Evolutionary conservation across 1,140 invertebrate genomes (phyloP), one percentile per base, ranked within the genome.

Genomic region (Oreohelix idahoensis): DNA sequence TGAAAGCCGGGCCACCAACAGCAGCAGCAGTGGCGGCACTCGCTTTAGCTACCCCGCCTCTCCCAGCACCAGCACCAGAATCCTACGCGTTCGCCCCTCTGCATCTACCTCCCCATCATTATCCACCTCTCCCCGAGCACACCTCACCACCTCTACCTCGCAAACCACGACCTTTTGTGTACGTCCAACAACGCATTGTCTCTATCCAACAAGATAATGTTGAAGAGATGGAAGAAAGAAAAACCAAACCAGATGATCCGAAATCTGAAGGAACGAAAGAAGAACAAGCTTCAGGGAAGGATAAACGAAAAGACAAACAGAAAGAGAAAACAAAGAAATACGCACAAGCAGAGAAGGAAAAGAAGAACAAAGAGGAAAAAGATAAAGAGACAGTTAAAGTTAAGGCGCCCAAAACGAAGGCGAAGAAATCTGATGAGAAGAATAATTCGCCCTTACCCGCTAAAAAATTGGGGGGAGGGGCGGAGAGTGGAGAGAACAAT

Each of bases 181-280:
- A 90, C 66, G 86, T 91, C 45, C 84, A 88, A 38, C 88, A 89
- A 58, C 79, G 89, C 29, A 87, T 90, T 51, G 86, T 91, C 29
- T 89, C 90, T 38, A 91, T 90, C 15, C 87, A 91, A 85, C 89
- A 91, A 36, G 89, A 91, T n/a, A 88, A 89, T 42, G 89, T 88
- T 58, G 88, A 90, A 38, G 84, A 86, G 4, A 70, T 83, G 63
- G 76, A 82, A 29, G 79, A 83, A 69, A 84, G 81, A 83, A 84
- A 80, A 84, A 73, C 77, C 36, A 75, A 77, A 38, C 35, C 74
- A 32, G 80, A 79, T 20, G 73, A 84, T n/a, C 36, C 51, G 10
- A 83, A 83, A 38, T n/a, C 36, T 11, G 15, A 73, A 1, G 42
- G 49, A 29, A 35, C 38, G 13, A 35, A n/a, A 51, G n/a, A 39